Percentiles rank a stretch among this genome's conserved stretches.
These are phyloP conservation scores for Pyrgus malvae DNA, from an alignment of 2,888 invertebrate species.

Conservation along the genomic window DNA sequence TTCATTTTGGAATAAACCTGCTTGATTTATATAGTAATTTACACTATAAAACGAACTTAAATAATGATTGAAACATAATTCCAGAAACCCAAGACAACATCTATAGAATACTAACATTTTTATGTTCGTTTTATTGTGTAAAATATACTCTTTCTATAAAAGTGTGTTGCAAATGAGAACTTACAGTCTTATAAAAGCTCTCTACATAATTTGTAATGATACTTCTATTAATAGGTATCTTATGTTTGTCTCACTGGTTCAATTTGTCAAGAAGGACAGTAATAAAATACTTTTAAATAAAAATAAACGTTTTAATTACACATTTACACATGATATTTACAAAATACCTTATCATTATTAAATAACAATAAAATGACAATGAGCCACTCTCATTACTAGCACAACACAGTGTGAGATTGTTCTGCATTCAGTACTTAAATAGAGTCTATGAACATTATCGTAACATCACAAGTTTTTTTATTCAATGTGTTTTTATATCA, in stretches of 20 bases:
- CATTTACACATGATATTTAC: constrained; percentile 42
- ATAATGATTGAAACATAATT: background rate
- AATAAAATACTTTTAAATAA: constrained; percentile 27
- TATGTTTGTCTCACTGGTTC: background rate
- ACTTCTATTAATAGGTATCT: background rate
- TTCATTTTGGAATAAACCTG: background rate
- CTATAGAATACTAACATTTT: background rate
- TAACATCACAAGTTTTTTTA: constrained; percentile 17
- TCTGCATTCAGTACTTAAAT: background rate
- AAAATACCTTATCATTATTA: constrained; percentile 27
- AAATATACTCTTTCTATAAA: background rate
- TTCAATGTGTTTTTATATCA: background rate
- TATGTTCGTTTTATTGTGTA: background rate
- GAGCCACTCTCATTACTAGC: background rate
- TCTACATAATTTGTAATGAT: constrained; percentile 7
- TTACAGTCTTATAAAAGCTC: constrained; percentile 4
- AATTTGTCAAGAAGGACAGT: constrained; percentile 6
- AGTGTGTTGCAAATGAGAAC: background rate
- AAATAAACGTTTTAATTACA: constrained; percentile 36
- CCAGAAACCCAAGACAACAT: background rate
- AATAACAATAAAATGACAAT: constrained; percentile 12
- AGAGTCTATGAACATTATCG: constrained; percentile 10
- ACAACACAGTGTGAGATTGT: background rate
- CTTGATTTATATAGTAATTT: background rate
- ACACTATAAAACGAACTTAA: background rate